These are phyloP conservation scores for Speoplatyrhinus poulsoni DNA, from an alignment of 2,113 vertebrate species.

Conservation along the genomic window DNA sequence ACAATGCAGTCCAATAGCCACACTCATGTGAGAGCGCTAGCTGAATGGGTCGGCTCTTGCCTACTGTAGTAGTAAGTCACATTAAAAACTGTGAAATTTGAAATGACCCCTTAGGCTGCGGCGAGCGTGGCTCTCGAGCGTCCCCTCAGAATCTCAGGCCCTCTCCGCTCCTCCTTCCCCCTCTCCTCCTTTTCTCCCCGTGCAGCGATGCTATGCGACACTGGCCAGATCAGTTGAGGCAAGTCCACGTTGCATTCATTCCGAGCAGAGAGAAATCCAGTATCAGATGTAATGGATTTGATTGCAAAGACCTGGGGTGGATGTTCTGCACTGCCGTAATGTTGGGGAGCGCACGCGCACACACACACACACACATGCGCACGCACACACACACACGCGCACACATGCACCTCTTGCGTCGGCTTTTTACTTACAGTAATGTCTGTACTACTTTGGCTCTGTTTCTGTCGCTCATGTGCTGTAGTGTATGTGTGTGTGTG, in stretches of 20 bases:
- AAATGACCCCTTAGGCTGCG: conserved; percentile 51
- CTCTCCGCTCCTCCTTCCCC: conserved; percentile 39
- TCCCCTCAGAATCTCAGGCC: conserved; percentile 46
- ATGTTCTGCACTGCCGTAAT: conserved; percentile 60
- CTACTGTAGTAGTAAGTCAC: conserved; percentile 9
- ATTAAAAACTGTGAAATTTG: conserved; percentile 46
- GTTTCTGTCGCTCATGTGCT: neutral
- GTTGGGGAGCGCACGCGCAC: conserved; percentile 46
- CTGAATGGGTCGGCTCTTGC: conserved; percentile 35
- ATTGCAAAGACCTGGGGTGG: conserved; percentile 56
- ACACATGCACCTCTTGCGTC: neutral
- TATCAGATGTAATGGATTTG: conserved; percentile 75
- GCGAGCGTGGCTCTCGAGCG: conserved; percentile 27
- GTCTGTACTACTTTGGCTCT: neutral
- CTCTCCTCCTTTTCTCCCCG: conserved; percentile 49
- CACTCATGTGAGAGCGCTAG: conserved; percentile 22
- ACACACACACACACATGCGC: neutral
- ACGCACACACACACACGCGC: neutral
- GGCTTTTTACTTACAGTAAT: no score
- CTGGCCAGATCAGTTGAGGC: conserved; percentile 50
- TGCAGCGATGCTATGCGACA: conserved; percentile 62
- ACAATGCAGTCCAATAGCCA: conserved; percentile 34
- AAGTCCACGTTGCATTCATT: conserved; percentile 65
- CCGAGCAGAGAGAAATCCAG: conserved; percentile 61
- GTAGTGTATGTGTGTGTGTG: neutral